These are phyloP conservation scores for Erannis defoliaria DNA, from an alignment of 2,888 invertebrate species.

Conservation along the genomic window DNA sequence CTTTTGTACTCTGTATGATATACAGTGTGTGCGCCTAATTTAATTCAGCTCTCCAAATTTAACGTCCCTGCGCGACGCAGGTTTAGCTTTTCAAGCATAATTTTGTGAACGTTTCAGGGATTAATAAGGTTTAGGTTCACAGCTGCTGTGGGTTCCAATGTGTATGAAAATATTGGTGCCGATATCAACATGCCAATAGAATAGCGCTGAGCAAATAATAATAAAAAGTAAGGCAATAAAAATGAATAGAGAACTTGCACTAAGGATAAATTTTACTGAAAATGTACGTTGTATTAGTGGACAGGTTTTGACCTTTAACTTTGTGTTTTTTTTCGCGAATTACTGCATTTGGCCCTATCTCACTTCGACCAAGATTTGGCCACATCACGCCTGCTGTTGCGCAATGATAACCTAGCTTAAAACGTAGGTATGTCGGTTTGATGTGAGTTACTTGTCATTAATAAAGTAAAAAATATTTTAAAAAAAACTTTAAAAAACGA, in stretches of 20 bases:
- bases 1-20: slow-evolving; percentile 60
- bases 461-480: no score
- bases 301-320: neutral
- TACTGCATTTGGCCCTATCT: no score
- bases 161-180: slow-evolving; percentile 24
- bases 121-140: slow-evolving; percentile 41
- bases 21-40: slow-evolving; percentile 76
- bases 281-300: neutral
- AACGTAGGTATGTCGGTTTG: no score
- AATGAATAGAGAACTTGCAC: neutral
- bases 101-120: slow-evolving; percentile 35
- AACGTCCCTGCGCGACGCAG: slow-evolving; percentile 52
- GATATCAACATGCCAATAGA: slow-evolving; percentile 1
- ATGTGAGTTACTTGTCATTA: no score
- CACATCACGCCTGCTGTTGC: no score
- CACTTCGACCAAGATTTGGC: no score
- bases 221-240: neutral
- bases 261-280: neutral
- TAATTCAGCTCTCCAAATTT: slow-evolving; percentile 72
- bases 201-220: slow-evolving; percentile 5
- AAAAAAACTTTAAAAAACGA: no score
- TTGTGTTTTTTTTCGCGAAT: neutral
- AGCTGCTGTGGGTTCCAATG: slow-evolving; percentile 35
- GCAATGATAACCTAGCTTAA: no score
- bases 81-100: slow-evolving; percentile 50